Base-by-base conservation (phyloP, 2,888 invertebrate species). In the Gastracanthus pulcherrimus region DNA sequence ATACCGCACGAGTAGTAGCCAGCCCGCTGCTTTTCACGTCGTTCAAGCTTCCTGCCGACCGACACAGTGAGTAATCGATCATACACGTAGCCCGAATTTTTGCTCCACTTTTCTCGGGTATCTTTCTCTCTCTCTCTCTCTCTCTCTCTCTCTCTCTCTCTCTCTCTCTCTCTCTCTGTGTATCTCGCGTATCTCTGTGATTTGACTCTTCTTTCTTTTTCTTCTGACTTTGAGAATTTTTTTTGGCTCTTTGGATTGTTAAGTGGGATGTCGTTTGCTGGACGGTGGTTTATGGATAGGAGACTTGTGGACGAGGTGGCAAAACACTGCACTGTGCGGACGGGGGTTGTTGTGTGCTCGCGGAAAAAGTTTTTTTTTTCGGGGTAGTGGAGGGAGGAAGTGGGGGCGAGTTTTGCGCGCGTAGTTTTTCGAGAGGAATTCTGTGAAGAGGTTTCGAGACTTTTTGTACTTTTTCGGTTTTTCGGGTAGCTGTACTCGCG, bases 61-160 rank as follows among this genome's bases (percentile, higher is more conserved):
- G 11, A 36, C 36, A 51, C 45, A 67, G 80, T 80, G 80, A 80
- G 80, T 80, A 80, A 75, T 80, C 80, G 62, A 80, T 80, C 69
- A 51, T 62, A 55, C 16, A 31, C 34, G 29, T 31, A 29, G 11
- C 75, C 75, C 80, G 75, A 75, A 75, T 75, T 80, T 80, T 75
- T 62, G 62, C 75, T 75, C 69, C 26, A 80, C 60, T 74, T 79
- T 79, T 34, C 19, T 38, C 64, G n/a, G n/a, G n/a, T n/a, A n/a
- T n/a, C n/a, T n/a, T 16, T 62, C 19, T 55, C 51, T 75, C 34
- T 5, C 11, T 26, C 9, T 23, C 19, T 19, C 0, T 16, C 31
- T 29, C 38, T 3, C 11, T 34, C 23, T n/a, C 5, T 3, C 60
- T 16, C 19, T 34, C 19, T 5, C 5, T 62, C 9, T 62, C 31